These are phyloP conservation scores for Chaunax sp. DNA, from an alignment of 2,797 vertebrate genomes.

Conservation along the genomic window DNA sequence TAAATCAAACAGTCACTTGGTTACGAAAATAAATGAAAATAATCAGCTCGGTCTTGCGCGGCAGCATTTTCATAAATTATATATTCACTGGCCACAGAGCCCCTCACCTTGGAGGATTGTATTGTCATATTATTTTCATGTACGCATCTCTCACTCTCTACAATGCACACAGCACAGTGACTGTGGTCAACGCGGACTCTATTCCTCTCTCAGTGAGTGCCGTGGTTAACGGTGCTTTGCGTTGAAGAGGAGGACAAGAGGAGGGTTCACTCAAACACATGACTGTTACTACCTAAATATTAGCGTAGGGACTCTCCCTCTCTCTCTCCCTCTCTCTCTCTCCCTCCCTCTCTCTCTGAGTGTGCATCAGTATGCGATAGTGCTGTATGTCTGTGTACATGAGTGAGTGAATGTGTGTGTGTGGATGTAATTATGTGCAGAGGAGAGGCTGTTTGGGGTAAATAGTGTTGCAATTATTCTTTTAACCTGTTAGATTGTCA, in stretches of 20 bases:
- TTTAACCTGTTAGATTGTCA: conserved; percentile 82
- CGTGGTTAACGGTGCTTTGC: conserved; percentile 77
- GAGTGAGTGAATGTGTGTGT: conserved; percentile 42
- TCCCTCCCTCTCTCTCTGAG: conserved; percentile 39
- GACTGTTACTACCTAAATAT: conserved; percentile 81
- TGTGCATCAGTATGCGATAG: conserved; percentile 47
- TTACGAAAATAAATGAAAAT: not conserved
- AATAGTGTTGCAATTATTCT: conserved; percentile 84
- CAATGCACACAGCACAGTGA: conserved; percentile 48
- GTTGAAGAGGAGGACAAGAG: conserved; percentile 83
- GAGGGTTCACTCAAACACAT: conserved; percentile 79
- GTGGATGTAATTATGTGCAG: conserved; percentile 76
- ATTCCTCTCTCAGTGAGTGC: conserved; percentile 74
- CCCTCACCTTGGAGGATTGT: conserved; percentile 37
- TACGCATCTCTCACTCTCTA: conserved; percentile 4
- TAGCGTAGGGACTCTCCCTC: conserved; percentile 73
- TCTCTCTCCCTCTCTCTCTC: conserved; percentile 42
- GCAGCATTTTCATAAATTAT: conserved; percentile 4
- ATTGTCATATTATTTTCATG: conserved; percentile 56
- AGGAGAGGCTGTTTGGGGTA: conserved; percentile 81
- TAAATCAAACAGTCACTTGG: not conserved
- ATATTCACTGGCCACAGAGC: conserved; percentile 22
- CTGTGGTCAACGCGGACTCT: conserved; percentile 66
- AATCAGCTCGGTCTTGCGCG: not conserved
- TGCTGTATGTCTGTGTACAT: conserved; percentile 39